Evolutionary conservation across 2,888 invertebrate genomes (phyloP).

Genomic region (Brenthis daphne): DNA sequence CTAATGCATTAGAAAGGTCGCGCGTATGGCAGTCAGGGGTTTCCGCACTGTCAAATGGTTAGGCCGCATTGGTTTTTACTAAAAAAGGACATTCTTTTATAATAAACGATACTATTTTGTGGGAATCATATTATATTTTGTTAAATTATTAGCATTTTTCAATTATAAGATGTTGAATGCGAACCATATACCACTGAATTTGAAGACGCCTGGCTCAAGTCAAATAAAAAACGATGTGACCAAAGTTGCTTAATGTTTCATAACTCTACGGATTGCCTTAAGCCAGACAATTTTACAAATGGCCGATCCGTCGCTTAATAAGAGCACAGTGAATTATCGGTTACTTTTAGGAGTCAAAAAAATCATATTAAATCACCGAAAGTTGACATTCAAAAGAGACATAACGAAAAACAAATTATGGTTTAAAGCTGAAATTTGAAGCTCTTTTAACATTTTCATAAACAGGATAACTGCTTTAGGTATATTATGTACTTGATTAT

Average conservation of each 20-base stretch:
- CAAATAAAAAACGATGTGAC: slow-evolving; percentile 59
- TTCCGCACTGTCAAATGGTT: not conserved
- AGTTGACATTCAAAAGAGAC: not conserved
- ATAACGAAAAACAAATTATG: not conserved
- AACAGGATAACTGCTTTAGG: no score
- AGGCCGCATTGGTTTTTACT: not conserved
- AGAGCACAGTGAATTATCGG: slow-evolving; percentile 65
- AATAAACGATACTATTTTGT: not conserved
- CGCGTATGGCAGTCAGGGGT: slow-evolving; percentile 41
- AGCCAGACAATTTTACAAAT: slow-evolving; percentile 73
- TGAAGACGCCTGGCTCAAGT: not conserved
- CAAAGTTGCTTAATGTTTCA: slow-evolving; percentile 58
- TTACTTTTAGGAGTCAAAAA: slow-evolving; percentile 43
- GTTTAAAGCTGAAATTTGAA: no score
- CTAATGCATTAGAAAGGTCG: slow-evolving; percentile 50
- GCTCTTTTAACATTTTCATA: no score
- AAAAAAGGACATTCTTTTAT: not conserved
- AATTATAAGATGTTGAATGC: not conserved
- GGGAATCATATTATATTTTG: not conserved
- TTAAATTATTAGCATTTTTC: not conserved
- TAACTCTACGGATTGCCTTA: slow-evolving; percentile 61
- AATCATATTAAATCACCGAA: not conserved
- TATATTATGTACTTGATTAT: no score
- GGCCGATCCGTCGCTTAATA: slow-evolving; percentile 56
- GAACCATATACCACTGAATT: not conserved